These are phyloP conservation scores for Mugil cephalus DNA, from an alignment of 2,113 vertebrate genomes.

Conservation along the genomic window DNA sequence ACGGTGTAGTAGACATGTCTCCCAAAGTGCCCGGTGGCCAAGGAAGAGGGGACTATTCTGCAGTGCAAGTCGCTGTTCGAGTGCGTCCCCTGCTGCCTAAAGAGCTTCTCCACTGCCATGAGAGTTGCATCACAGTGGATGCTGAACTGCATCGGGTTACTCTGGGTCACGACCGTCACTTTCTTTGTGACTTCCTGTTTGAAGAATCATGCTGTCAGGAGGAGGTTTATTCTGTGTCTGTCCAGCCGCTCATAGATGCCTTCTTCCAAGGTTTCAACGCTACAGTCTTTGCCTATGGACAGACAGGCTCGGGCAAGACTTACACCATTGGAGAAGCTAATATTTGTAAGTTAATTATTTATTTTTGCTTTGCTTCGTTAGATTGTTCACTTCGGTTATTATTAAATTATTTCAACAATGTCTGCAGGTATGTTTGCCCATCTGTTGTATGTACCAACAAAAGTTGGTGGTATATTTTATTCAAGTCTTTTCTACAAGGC, in stretches of 20 bases:
- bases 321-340: slow-evolving; percentile 95
- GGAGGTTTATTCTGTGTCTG: slow-evolving; percentile 88
- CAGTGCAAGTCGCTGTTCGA: slow-evolving; percentile 90
- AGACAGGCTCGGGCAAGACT: slow-evolving; percentile 96
- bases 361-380: neutral
- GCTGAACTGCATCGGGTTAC: slow-evolving; percentile 81
- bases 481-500: neutral
- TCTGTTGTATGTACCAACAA: neutral
- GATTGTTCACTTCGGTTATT: neutral
- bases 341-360: slow-evolving; percentile 88
- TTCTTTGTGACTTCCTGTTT: slow-evolving; percentile 89
- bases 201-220: slow-evolving; percentile 89
- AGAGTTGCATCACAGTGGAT: slow-evolving; percentile 88
- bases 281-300: slow-evolving; percentile 95
- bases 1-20: slow-evolving; percentile 82
- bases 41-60: slow-evolving; percentile 84
- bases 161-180: slow-evolving; percentile 90
- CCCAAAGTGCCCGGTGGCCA: slow-evolving; percentile 84
- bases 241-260: slow-evolving; percentile 91
- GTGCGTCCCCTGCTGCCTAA: slow-evolving; percentile 93
- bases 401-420: too few relatives aligned
- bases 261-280: slow-evolving; percentile 96
- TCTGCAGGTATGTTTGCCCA: too few relatives aligned
- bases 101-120: slow-evolving; percentile 90
- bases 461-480: neutral